phyloP scores from a whole-genome alignment of 2,113 vertebrate species.

The Zosterops japonicus region DNA sequence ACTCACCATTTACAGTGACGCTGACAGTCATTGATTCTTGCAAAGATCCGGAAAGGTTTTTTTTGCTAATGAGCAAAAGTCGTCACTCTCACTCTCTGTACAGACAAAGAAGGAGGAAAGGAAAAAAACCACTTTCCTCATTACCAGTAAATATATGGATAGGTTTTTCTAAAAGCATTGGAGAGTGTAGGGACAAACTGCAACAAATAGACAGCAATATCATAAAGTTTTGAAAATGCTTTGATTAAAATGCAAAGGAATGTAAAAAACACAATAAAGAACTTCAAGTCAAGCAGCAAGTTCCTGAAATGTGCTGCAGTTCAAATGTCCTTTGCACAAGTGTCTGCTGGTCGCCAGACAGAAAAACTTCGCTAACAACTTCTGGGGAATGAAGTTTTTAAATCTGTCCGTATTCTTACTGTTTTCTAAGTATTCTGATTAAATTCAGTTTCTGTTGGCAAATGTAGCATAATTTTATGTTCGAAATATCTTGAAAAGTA shows the following conservation, averaged over 20 bases:
- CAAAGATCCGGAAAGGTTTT: conserved; percentile 45
- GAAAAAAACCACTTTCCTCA: not conserved
- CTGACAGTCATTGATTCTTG: conserved; percentile 39
- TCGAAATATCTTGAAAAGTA: not conserved
- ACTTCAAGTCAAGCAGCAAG: not conserved
- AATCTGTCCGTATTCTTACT: not conserved
- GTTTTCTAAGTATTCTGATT: not conserved
- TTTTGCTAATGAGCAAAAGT: conserved; percentile 50
- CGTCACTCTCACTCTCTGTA: not conserved
- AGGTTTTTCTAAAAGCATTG: not conserved
- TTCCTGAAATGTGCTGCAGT: not conserved
- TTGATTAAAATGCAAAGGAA: not conserved
- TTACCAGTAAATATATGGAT: not conserved
- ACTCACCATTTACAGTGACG: not conserved
- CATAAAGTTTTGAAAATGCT: not conserved
- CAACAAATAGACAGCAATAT: not conserved
- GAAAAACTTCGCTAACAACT: not conserved
- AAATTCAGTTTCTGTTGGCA: not conserved
- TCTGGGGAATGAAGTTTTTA: not conserved
- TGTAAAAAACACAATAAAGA: not conserved
- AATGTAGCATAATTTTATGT: not conserved
- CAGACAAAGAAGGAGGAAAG: not conserved
- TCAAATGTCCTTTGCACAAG: not conserved
- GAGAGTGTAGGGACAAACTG: not conserved
- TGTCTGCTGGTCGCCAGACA: not conserved